Conservation (phyloP, 2,113 vertebrate species). For the Garra rufa region DNA sequence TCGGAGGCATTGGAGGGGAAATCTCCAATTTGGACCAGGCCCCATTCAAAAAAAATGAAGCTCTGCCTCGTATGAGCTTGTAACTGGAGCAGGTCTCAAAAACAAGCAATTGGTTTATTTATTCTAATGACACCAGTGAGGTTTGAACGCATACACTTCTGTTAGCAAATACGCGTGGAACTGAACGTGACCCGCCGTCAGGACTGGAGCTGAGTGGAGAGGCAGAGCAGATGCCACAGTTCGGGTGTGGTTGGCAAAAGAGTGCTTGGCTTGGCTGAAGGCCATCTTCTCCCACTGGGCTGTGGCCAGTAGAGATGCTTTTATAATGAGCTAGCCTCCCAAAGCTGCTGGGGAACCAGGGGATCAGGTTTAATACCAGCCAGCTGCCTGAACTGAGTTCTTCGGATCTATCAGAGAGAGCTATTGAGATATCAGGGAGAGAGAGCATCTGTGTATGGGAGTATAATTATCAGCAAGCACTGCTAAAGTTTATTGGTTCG, state of each 20-base stretch:
- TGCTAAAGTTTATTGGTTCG: not conserved
- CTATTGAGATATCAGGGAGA: not conserved
- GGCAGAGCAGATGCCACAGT: conserved; percentile 72
- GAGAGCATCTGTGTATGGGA: not conserved
- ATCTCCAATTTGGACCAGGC: conserved; percentile 57
- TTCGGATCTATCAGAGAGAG: not conserved
- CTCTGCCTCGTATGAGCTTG: conserved; percentile 45
- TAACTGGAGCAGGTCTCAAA: conserved; percentile 52
- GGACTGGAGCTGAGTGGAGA: conserved; percentile 60
- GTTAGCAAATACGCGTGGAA: conserved; percentile 57
- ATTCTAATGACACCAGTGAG: conserved; percentile 49
- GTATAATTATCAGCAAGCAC: not conserved
- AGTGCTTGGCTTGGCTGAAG: conserved; percentile 72
- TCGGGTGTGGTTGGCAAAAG: conserved; percentile 72
- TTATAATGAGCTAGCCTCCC: conserved; percentile 78
- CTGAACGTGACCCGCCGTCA: conserved; percentile 55
- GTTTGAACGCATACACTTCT: conserved; percentile 28
- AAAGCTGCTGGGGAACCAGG: conserved; percentile 72
- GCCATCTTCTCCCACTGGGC: conserved; percentile 59
- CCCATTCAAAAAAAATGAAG: conserved; percentile 53
- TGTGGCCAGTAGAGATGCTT: conserved; percentile 71
- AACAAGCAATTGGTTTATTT: conserved; percentile 58
- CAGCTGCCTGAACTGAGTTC: conserved; percentile 71
- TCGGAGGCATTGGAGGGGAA: conserved; percentile 60
- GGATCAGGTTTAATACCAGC: conserved; percentile 79